Evolutionary conservation across 2,113 vertebrate species (phyloP).

Genomic region (Cryptotis parvus): DNA sequence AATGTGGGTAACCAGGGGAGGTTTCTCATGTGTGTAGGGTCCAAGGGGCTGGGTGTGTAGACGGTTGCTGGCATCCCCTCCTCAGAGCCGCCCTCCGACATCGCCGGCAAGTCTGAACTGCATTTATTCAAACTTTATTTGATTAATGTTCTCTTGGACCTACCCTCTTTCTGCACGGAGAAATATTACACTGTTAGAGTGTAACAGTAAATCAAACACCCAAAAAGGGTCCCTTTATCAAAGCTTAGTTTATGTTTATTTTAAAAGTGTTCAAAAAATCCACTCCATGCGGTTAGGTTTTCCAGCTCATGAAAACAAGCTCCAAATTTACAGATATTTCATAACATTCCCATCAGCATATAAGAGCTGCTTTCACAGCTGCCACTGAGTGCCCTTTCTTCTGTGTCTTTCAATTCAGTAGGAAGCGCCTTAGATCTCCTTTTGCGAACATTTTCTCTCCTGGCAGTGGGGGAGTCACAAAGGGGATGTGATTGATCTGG

Average conservation of each 20-base stretch:
- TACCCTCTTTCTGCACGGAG: slow-evolving; percentile 71
- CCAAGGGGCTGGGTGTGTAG: background rate
- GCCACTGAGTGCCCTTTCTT: slow-evolving; percentile 70
- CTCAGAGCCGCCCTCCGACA: background rate
- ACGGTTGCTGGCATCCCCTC: background rate
- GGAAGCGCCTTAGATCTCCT: slow-evolving; percentile 76
- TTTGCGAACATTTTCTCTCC: slow-evolving; percentile 63
- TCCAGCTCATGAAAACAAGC: slow-evolving; percentile 62
- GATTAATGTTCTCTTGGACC: slow-evolving; percentile 56
- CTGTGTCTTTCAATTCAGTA: slow-evolving; percentile 72
- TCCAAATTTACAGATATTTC: slow-evolving; percentile 79
- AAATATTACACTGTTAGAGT: slow-evolving; percentile 36
- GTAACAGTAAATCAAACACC: slow-evolving; percentile 77
- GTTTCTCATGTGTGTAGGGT: background rate
- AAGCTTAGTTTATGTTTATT: slow-evolving; percentile 82
- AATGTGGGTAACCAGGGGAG: background rate
- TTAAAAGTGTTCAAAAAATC: slow-evolving; percentile 80
- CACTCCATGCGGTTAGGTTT: slow-evolving; percentile 58
- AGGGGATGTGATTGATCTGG: slow-evolving; percentile 69
- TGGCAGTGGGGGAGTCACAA: slow-evolving; percentile 77
- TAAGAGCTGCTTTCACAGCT: slow-evolving; percentile 68
- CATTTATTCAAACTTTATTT: background rate
- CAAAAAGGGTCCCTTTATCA: slow-evolving; percentile 71
- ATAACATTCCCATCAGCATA: slow-evolving; percentile 68
- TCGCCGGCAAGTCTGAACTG: background rate